Percentiles rank a stretch among this genome's conserved stretches.
phyloP scores from a whole-genome alignment of 1,140 invertebrate genomes.

The Harpegnathos saltator region DNA sequence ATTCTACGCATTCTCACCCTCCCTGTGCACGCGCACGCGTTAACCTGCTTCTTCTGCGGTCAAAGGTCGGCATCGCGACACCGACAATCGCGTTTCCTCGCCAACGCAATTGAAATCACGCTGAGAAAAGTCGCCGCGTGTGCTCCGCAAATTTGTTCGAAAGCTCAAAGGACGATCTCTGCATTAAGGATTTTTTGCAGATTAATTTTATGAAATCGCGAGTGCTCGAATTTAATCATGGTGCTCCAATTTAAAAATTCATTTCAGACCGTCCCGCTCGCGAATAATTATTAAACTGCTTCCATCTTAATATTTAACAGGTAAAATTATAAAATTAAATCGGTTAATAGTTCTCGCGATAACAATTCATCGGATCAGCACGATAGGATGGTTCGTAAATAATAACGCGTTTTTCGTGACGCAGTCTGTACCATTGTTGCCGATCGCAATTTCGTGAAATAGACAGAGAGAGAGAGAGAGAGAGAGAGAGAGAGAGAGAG shows the following conservation, averaged over 20 bases:
- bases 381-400: background rate
- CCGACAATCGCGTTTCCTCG: background rate
- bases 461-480: background rate
- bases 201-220: conserved; percentile 22
- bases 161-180: background rate
- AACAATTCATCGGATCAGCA: background rate
- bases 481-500: no score
- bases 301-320: conserved; percentile 5
- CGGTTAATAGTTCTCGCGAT: background rate
- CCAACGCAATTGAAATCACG: conserved; percentile 15
- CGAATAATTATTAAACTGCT: conserved; percentile 22
- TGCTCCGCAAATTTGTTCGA: background rate
- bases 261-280: background rate
- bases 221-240: no score
- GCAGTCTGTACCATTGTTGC: background rate
- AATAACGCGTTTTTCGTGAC: background rate
- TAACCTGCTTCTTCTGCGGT: background rate
- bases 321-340: conserved; percentile 10
- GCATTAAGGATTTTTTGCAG: background rate
- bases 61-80: background rate
- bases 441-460: background rate
- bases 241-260: conserved; percentile 10
- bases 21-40: conserved; percentile 12
- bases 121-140: background rate
- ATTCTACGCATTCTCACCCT: conserved; percentile 74